phyloP scores from a whole-genome alignment of 2,797 vertebrate species.

The Danio albolineatus region DNA sequence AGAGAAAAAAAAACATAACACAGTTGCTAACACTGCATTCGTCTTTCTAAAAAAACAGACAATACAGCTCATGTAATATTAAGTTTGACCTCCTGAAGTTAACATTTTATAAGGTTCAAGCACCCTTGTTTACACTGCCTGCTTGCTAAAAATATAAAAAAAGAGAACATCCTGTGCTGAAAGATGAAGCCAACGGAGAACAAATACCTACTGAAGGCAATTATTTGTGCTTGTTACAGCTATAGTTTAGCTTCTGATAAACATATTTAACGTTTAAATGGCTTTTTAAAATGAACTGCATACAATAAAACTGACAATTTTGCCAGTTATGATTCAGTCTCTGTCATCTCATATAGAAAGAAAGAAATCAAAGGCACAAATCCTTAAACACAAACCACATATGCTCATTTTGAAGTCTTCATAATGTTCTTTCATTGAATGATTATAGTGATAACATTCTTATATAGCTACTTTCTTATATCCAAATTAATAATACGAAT shows the following conservation, averaged over 20 bases:
- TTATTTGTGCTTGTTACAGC: not conserved
- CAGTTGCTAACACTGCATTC: not conserved
- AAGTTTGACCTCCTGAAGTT: no score
- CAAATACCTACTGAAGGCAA: not conserved
- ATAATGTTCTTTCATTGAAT: slow-evolving; percentile 5
- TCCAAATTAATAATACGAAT: not conserved
- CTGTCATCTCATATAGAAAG: not conserved
- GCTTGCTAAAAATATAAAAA: not conserved
- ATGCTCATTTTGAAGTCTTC: not conserved
- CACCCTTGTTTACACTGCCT: not conserved
- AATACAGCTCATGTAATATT: no score
- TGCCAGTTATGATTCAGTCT: not conserved
- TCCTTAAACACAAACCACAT: not conserved
- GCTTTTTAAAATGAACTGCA: not conserved
- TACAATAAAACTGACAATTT: no score
- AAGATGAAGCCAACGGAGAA: not conserved
- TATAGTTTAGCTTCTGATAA: not conserved
- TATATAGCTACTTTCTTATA: not conserved
- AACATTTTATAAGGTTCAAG: not conserved
- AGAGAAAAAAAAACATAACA: not conserved
- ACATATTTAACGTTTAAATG: not conserved
- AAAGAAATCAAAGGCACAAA: not conserved
- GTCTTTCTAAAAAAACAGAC: no score
- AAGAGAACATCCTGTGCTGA: not conserved
- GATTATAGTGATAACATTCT: not conserved